Evolutionary conservation across 2,888 invertebrate genomes (phyloP).

Genomic region (Drosophila subquinaria): DNA sequence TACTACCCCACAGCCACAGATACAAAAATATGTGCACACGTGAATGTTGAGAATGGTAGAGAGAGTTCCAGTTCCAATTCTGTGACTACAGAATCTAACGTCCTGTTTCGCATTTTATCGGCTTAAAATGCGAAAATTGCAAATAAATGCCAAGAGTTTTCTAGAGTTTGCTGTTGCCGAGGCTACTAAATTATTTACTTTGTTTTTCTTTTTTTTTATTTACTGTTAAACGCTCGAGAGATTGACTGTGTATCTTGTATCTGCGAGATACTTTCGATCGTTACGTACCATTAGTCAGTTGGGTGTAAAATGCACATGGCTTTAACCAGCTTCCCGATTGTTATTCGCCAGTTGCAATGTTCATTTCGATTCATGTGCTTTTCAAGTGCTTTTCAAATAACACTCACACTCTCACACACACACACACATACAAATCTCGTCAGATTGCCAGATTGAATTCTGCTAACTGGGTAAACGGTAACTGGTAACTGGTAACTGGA

Average conservation of each 20-base stretch:
- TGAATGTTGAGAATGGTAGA: not conserved
- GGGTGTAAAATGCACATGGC: conserved; percentile 26
- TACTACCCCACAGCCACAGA: conserved; percentile 22
- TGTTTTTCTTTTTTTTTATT: conserved; percentile 53
- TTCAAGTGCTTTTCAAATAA: conserved; percentile 68
- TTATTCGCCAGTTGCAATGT: conserved; percentile 19
- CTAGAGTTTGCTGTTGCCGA: conserved; percentile 36
- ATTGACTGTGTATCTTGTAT: conserved; percentile 27
- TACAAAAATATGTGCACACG: not conserved
- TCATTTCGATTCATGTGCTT: conserved; percentile 53
- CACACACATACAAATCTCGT: conserved; percentile 5
- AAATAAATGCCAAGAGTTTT: conserved; percentile 69
- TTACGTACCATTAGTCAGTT: conserved; percentile 14
- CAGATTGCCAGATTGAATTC: conserved; percentile 29
- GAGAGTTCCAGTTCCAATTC: not conserved
- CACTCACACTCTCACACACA: conserved; percentile 4
- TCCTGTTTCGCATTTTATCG: conserved; percentile 70
- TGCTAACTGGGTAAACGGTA: conserved; percentile 10
- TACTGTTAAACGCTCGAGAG: conserved; percentile 66
- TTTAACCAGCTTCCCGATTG: conserved; percentile 21
- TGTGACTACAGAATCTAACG: conserved; percentile 21
- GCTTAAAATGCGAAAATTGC: conserved; percentile 79
- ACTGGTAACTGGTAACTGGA: conserved; percentile 29
- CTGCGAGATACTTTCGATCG: conserved; percentile 47
- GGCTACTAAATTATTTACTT: conserved; percentile 72